Conservation (phyloP, 2,113 vertebrate genomes). For the Oryzias celebensis region DNA sequence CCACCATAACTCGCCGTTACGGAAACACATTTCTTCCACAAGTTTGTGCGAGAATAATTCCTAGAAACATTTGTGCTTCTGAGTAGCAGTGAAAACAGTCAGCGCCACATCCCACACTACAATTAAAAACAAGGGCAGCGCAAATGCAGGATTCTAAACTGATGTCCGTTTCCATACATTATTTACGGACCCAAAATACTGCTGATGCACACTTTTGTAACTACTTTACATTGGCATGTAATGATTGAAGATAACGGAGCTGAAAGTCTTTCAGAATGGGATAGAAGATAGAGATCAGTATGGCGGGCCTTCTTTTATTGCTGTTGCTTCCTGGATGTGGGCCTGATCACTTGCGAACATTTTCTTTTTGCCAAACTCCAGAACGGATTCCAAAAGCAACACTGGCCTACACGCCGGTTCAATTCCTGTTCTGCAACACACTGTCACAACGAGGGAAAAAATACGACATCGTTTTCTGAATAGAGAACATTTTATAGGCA, state of each 20-base stretch:
- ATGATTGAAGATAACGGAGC: constrained; percentile 36
- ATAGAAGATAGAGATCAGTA: constrained; percentile 20
- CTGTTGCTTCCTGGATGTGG: constrained; percentile 10
- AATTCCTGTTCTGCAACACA: constrained; percentile 15
- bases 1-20: too few relatives aligned
- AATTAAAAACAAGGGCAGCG: constrained; percentile 28
- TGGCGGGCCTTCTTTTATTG: constrained; percentile 15
- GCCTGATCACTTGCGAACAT: not conserved
- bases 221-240: constrained; percentile 52
- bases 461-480: constrained; percentile 14
- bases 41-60: too few relatives aligned
- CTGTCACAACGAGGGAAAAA: not conserved
- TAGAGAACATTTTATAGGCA: constrained; percentile 39
- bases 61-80: constrained; percentile 28
- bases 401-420: not conserved
- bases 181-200: constrained; percentile 39
- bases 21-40: too few relatives aligned
- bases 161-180: constrained; percentile 74
- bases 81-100: constrained; percentile 50
- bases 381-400: too few relatives aligned
- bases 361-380: too few relatives aligned
- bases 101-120: constrained; percentile 46
- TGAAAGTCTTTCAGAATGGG: constrained; percentile 24
- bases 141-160: constrained; percentile 52
- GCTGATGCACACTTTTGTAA: constrained; percentile 60